Evolutionary conservation across 2,888 invertebrate genomes (phyloP).

Genomic region (Ormyrus labotus): DNA sequence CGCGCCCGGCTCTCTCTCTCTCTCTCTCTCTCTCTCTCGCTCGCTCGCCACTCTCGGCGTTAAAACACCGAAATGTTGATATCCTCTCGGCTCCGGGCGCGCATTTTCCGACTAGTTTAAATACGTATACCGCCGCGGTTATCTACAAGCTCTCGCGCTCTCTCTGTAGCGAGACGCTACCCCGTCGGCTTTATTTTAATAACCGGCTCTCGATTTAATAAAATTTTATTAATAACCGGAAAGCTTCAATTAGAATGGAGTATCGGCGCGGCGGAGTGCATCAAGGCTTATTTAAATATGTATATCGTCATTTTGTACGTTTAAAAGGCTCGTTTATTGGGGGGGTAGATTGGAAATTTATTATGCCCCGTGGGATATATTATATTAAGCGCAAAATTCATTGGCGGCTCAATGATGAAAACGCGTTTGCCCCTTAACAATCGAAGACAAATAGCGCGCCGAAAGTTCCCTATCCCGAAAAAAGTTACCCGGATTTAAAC

Average conservation of each 20-base stretch:
- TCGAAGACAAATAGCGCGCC: constrained; percentile 10
- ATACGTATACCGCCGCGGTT: not conserved
- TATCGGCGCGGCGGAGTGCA: too few relatives aligned
- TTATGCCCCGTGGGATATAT: not conserved
- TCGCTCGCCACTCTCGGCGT: too few relatives aligned
- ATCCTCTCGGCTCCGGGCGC: not conserved
- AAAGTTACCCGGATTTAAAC: not conserved
- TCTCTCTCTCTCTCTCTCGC: too few relatives aligned
- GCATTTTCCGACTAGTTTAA: constrained; percentile 31
- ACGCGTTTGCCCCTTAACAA: not conserved
- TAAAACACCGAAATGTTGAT: too few relatives aligned
- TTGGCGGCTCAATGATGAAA: not conserved
- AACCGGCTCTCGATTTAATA: constrained; percentile 13
- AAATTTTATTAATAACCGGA: constrained; percentile 3
- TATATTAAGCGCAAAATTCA: not conserved
- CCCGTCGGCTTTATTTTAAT: not conserved
- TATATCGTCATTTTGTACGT: too few relatives aligned
- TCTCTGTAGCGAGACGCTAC: not conserved
- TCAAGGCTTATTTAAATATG: too few relatives aligned
- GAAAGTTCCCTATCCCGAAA: not conserved
- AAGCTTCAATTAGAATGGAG: not conserved
- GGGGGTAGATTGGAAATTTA: not conserved
- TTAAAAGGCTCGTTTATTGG: too few relatives aligned
- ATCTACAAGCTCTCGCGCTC: not conserved
- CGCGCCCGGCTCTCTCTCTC: not conserved